Base-by-base conservation (phyloP, 1,140 invertebrate species). In the Linepithema humile region DNA sequence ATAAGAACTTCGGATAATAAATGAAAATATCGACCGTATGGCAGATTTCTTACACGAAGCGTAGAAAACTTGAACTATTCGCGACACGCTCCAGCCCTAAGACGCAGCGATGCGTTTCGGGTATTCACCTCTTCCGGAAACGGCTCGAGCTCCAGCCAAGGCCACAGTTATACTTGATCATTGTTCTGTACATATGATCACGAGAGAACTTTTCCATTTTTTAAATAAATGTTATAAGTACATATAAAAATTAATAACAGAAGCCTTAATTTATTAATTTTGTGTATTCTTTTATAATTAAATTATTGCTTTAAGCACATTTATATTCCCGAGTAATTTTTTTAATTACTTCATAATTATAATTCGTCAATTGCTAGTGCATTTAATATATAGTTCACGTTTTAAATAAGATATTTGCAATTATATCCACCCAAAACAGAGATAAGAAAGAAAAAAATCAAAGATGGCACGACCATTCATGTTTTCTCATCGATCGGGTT, bases 21-120 rank as follows among this genome's bases (percentile, higher is more conserved):
- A 84, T 80, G 74, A 69, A 29, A 59, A 82, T 53, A 10, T 80
- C 74, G 85, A 73, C 50, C 86, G 82, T 53, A 55, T 17, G 59
- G 62, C 15, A 45, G 57, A 67, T 84, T 75, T 69, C 62, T 72
- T 67, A 32, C 62, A 67, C 73, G 67, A 82, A 84, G 85, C 73
- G 48, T 67, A 67, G 86, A 88, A 69, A 80, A 88, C 84, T 80
- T 45, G 70, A 86, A 88, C 89, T 89, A 90, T 87, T 91, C 90
- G 87, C 92, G 91, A 92, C 91, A 91, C 92, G 92, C 89, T 90
- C 87, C 83, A 90, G 73, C 87, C 89, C 85, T 85, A 89, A 74
- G 70, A 89, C 82, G 85, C 92, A 93, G 86, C 93, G 92, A 94
- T 93, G 93, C 93, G 93, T 93, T 94, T 94, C 93, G 92, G 93